Evolutionary conservation across 2,797 vertebrate genomes (phyloP), one percentile per base, ranked within the genome.

Genomic region (Chloroceryle inda): DNA sequence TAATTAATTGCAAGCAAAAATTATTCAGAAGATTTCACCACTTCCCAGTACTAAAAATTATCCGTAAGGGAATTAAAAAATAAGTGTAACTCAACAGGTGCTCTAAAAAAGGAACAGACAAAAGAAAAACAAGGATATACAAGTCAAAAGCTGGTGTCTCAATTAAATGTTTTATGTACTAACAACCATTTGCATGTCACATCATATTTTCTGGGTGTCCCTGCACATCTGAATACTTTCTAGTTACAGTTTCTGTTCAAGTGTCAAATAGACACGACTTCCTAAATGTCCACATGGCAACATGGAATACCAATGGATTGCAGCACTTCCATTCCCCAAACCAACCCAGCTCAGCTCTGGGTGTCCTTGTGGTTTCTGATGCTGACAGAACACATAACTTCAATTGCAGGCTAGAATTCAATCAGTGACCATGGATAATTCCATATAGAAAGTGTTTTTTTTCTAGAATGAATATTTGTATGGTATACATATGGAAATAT

Each of bases 401-500:
- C 74, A 95, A 91, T 67, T 85, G 92, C 74, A 96, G 62, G 64
- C 52, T 67, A 75, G 15, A 80, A 92, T 59, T 96, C 88, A 87
- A 61, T 77, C 23, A 31, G 44, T 90, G 77, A 80, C 52, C 68
- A 72, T 27, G 19, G 80, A 91, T 76, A 93, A 94, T 85, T 96
- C 66, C 74, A 79, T 62, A 56, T 0, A 64, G 73, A 88, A 96
- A 68, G 47, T 52, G 52, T 83, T 66, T 93, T 96, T 96, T 93
- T 90, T 87, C 82, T 93, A 96, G 81, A 94, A 91, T 84, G 24
- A 94, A 81, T 37, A 42, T 84, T 63, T 59, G 52, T 82, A 90
- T 93, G 58, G 22, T 92, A 83, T 83, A 95, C 81, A 95, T 62
- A 87, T 76, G 91, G 91, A 96, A 97, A 94, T 95, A 92, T 88